Evolutionary conservation across 2,113 vertebrate species (phyloP).

Genomic region (Pithys albifrons): DNA sequence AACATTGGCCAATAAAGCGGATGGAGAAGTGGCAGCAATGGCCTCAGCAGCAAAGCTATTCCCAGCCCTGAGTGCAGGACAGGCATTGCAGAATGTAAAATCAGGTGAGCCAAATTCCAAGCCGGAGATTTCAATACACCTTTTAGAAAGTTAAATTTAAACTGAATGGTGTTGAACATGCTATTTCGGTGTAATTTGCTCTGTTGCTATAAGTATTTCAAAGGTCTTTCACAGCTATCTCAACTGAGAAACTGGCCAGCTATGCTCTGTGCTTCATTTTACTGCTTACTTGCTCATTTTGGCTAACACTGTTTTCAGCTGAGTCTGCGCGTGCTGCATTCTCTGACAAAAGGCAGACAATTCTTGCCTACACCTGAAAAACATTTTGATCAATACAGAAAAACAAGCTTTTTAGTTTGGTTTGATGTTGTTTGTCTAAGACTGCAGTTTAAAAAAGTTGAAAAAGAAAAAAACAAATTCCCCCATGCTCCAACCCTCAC

Average conservation of each 20-base stretch:
- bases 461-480: not conserved
- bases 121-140: not conserved
- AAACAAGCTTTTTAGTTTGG: not conserved
- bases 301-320: not conserved
- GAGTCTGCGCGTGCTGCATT: not conserved
- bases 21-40: not conserved
- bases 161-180: not conserved
- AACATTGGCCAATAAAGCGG: conserved; percentile 1
- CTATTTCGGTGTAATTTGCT: not conserved
- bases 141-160: conserved; percentile 24
- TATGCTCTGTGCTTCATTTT: not conserved
- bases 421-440: not conserved
- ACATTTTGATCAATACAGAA: not conserved
- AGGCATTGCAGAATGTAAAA: not conserved
- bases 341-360: not conserved
- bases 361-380: not conserved
- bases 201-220: not conserved
- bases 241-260: not conserved
- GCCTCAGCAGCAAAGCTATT: not conserved
- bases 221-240: not conserved
- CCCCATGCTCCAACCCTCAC: fast-evolving
- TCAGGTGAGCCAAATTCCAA: not conserved
- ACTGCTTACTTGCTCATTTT: not conserved
- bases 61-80: not conserved
- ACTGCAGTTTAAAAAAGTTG: not conserved